phyloP scores from a whole-genome alignment of 1,140 invertebrate genomes.

The Heterodera schachtii region DNA sequence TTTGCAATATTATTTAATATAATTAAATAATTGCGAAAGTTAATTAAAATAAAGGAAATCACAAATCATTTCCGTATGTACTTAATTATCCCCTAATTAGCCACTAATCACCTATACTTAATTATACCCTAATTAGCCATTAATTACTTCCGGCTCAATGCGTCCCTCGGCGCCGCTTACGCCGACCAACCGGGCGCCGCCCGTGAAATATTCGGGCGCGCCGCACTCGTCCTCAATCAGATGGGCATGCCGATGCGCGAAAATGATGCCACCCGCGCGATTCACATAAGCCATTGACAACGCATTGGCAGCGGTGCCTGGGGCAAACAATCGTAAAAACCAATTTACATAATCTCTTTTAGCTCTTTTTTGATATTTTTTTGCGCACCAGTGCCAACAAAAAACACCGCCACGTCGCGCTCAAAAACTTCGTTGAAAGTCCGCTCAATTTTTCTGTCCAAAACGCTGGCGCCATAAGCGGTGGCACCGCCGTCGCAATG shows the following conservation, averaged over 20 bases:
- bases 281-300: constrained; percentile 35
- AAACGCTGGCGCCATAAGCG: constrained; percentile 26
- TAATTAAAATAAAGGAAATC: no score
- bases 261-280: constrained; percentile 30
- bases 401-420: constrained; percentile 31
- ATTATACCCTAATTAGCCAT: no score
- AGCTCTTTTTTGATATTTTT: constrained; percentile 8
- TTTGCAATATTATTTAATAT: background rate
- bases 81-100: no score
- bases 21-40: no score
- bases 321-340: background rate
- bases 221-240: constrained; percentile 38
- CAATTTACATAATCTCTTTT: no score
- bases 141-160: constrained; percentile 20
- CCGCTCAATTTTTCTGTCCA: constrained; percentile 30
- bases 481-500: constrained; percentile 28
- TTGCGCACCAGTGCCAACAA: constrained; percentile 32
- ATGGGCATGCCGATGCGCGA: constrained; percentile 28
- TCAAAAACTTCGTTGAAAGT: constrained; percentile 29
- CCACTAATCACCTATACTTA: no score
- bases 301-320: constrained; percentile 36
- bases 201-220: constrained; percentile 31
- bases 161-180: constrained; percentile 15
- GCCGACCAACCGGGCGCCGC: constrained; percentile 28
- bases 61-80: no score